These are phyloP conservation scores for Megaleporinus macrocephalus DNA, from an alignment of 2,113 vertebrate genomes.

Conservation along the genomic window DNA sequence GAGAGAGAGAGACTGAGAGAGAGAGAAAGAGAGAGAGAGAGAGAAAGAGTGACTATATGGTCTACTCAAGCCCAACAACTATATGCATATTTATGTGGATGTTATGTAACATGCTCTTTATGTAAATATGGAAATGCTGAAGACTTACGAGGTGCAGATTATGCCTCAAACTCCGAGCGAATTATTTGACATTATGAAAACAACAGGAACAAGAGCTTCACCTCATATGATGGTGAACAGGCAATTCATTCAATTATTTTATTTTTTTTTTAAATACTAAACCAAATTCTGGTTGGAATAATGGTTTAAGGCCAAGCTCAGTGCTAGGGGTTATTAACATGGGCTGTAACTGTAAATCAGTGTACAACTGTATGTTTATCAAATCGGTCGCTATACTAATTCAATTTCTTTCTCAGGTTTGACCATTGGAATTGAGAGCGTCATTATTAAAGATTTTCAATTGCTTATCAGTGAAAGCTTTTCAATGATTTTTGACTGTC, in stretches of 20 bases:
- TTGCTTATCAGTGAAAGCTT: no score
- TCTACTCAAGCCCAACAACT: slow-evolving; percentile 32
- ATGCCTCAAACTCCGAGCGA: not conserved
- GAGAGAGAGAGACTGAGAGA: slow-evolving; percentile 20
- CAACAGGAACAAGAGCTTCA: not conserved
- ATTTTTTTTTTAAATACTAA: not conserved
- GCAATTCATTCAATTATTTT: no score
- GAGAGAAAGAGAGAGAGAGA: slow-evolving; percentile 24
- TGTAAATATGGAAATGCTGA: slow-evolving; percentile 36
- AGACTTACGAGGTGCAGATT: slow-evolving; percentile 1
- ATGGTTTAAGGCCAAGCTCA: not conserved
- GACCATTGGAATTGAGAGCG: no score
- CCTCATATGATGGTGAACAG: no score
- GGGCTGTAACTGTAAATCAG: not conserved
- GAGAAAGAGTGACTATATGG: not conserved
- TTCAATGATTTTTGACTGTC: no score
- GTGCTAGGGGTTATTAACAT: no score
- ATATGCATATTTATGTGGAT: slow-evolving; percentile 39
- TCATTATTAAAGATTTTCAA: no score
- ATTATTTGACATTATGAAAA: not conserved
- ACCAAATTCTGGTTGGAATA: not conserved
- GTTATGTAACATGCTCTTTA: slow-evolving; percentile 37
- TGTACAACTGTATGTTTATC: no score
- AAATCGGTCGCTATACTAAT: no score
- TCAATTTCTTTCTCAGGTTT: no score